phyloP scores from a whole-genome alignment of 2,888 invertebrate species.

The Tetrapedia diversipes region DNA sequence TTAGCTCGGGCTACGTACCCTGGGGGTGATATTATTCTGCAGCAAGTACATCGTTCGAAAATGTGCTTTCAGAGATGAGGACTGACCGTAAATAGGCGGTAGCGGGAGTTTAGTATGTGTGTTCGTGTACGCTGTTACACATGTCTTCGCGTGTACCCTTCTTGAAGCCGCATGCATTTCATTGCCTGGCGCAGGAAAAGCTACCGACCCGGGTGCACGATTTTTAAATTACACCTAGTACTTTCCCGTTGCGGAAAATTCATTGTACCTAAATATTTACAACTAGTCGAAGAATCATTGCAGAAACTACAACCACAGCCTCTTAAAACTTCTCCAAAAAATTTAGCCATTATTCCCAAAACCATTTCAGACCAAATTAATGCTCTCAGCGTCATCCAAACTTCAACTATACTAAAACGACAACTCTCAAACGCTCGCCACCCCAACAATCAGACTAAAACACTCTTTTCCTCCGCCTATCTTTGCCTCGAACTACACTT shows the following conservation, averaged over 20 bases:
- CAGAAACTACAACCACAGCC: too few relatives aligned
- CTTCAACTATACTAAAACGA: too few relatives aligned
- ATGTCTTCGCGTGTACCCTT: neutral
- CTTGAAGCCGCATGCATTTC: neutral
- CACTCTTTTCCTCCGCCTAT: too few relatives aligned
- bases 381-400: too few relatives aligned
- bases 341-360: too few relatives aligned
- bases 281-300: neutral
- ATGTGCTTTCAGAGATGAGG: neutral
- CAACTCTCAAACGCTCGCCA: too few relatives aligned
- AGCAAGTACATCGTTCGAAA: neutral
- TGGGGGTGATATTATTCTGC: neutral
- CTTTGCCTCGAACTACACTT: too few relatives aligned
- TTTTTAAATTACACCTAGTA: neutral
- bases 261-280: too few relatives aligned
- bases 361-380: neutral
- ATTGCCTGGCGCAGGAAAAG: neutral
- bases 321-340: too few relatives aligned
- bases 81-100: neutral
- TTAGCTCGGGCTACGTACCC: neutral
- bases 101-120: neutral
- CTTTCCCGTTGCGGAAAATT: neutral
- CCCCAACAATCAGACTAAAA: too few relatives aligned
- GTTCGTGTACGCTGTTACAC: neutral
- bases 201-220: neutral